Evolutionary conservation across 2,888 invertebrate genomes (phyloP).

Genomic region (Synanthedon myopaeformis): DNA sequence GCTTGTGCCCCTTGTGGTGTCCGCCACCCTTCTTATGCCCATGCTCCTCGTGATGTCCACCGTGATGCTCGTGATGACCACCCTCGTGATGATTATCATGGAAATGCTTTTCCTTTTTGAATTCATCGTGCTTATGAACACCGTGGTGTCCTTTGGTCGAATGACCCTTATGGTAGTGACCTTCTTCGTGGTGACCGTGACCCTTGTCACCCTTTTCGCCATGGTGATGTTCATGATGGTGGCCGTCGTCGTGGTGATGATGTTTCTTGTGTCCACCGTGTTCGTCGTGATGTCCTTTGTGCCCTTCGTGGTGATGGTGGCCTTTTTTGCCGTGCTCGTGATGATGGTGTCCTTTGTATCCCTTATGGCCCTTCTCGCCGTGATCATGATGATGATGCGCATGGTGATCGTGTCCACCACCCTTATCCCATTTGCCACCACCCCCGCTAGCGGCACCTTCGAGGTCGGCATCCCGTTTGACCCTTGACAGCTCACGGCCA

Average conservation of each 20-base stretch:
- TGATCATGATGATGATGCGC: constrained; percentile 74
- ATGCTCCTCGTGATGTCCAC: constrained; percentile 81
- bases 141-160: constrained; percentile 88
- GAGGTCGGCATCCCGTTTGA: constrained; percentile 63
- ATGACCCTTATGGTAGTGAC: constrained; percentile 85
- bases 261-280: constrained; percentile 75
- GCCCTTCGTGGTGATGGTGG: constrained; percentile 78
- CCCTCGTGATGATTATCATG: constrained; percentile 85
- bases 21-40: constrained; percentile 85
- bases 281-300: constrained; percentile 73
- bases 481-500: constrained; percentile 62
- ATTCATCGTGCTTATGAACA: constrained; percentile 86
- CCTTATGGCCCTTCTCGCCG: constrained; percentile 79
- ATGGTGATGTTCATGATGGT: constrained; percentile 74
- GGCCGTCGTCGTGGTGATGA: constrained; percentile 75
- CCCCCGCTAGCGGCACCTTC: constrained; percentile 64
- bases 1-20: constrained; percentile 83
- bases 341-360: constrained; percentile 76
- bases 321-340: constrained; percentile 79
- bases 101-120: constrained; percentile 88
- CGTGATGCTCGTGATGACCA: constrained; percentile 84
- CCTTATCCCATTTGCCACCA: constrained; percentile 65
- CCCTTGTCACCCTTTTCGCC: constrained; percentile 77
- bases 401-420: constrained; percentile 76
- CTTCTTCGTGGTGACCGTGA: constrained; percentile 65